Base-by-base conservation (phyloP, 2,888 invertebrate species). In the Perizoma affinitatum region DNA sequence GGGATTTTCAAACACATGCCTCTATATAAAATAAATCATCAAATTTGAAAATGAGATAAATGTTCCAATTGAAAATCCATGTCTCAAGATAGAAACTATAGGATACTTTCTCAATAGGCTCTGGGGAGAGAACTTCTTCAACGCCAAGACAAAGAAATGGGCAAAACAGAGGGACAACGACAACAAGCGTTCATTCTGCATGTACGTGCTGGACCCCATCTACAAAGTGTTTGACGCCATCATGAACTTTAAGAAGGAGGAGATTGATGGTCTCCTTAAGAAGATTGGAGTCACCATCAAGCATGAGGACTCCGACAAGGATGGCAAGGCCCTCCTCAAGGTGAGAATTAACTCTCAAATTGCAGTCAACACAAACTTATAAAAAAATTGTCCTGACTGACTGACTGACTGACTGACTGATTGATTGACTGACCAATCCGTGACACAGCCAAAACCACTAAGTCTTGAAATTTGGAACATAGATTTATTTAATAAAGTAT, bases 41-140 rank as follows among this genome's bases (percentile, higher is more conserved):
- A 22, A 22, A 22, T 22, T 2, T 22, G 22, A 22, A 22, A 22
- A 22, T 22, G 22, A 22, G n/a, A n/a, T n/a, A n/a, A 22, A 22
- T 22, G 22, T 22, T 22, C 22, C 3, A 22, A 22, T 22, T 2
- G 1, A 22, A 22, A 22, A 22, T 22, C 22, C 22, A 22, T 22
- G 22, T 22, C 22, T 22, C 22, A 22, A 22, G 22, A 22, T 4
- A 47, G 6, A 35, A 9, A n/a, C 44, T 51, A 45, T 34, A 50
- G 10, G 1, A 1, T 36, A 38, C 42, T 48, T 61, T 53, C 33
- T 34, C 6, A 9, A 33, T 69, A 93, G 94, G 84, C 93, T 97
- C 63, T 99, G 99, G 99, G 99, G 99, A 81, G 99, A 99, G 91
- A 98, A 98, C 90, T 99, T 99, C 95, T 99, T 98, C 94, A 98